Evolutionary conservation across 2,113 vertebrate genomes (phyloP).

Genomic region (Mesoclemmys tuberculata): DNA sequence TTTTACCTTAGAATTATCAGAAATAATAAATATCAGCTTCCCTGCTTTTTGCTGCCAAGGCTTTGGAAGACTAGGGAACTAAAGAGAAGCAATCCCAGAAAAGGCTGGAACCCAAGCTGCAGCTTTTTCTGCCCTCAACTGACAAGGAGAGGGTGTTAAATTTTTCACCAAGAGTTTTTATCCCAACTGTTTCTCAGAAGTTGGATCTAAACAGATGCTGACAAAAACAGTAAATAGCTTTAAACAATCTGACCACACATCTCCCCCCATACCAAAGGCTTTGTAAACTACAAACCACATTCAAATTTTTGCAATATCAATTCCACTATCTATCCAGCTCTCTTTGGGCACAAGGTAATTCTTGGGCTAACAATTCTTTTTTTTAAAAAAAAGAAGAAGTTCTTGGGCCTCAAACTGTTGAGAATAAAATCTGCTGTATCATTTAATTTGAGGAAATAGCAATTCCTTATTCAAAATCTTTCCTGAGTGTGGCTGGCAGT

Average conservation of each 20-base stretch:
- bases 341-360: not conserved
- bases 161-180: not conserved
- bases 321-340: not conserved
- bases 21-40: not conserved
- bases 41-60: not conserved
- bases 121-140: not conserved
- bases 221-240: no score
- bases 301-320: not conserved
- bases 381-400: constrained; percentile 6
- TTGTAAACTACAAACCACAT: no score
- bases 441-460: not conserved
- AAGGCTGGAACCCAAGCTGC: not conserved
- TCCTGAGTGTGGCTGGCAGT: not conserved
- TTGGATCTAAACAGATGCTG: no score
- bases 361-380: not conserved
- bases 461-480: not conserved
- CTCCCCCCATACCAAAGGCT: no score
- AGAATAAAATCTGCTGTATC: not conserved
- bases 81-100: not conserved
- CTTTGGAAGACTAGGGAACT: not conserved
- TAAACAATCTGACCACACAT: not conserved
- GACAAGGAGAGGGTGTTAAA: not conserved
- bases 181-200: not conserved
- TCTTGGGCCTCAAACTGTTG: not conserved
- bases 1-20: not conserved